A percentile compares a stretch with the other conserved stretches of the same genome.
Evolutionary conservation across 2,797 vertebrate species (phyloP).

Genomic region (Scarus forsteni): DNA sequence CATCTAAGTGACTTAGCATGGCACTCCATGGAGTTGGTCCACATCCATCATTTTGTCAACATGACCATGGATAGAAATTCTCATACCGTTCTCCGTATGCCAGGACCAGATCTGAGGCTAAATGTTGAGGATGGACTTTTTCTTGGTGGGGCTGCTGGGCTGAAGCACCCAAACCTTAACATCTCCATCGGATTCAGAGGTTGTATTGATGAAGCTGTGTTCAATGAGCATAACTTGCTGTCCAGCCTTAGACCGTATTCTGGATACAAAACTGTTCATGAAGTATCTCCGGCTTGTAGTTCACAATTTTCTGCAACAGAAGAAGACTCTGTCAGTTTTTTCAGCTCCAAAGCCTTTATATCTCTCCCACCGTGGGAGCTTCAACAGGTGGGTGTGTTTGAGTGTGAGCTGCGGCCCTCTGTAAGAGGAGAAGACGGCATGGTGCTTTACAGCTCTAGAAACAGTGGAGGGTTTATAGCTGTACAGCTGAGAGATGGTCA

Average conservation of each 20-base stretch:
- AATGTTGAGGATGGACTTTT: slow-evolving; percentile 86
- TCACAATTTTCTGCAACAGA: slow-evolving; percentile 89
- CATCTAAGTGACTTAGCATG: slow-evolving; percentile 87
- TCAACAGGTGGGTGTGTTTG: slow-evolving; percentile 78
- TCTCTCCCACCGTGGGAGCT: slow-evolving; percentile 86
- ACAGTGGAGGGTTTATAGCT: slow-evolving; percentile 84
- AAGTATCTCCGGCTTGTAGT: slow-evolving; percentile 90
- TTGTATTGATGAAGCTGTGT: slow-evolving; percentile 88
- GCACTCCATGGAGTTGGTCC: slow-evolving; percentile 88
- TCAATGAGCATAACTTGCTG: slow-evolving; percentile 89
- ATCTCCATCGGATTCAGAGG: slow-evolving; percentile 83
- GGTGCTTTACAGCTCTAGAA: slow-evolving; percentile 87
- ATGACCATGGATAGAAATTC: slow-evolving; percentile 85
- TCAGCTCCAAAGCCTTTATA: slow-evolving; percentile 90
- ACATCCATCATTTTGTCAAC: slow-evolving; percentile 77
- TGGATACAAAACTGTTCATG: slow-evolving; percentile 86
- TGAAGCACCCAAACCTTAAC: slow-evolving; percentile 81
- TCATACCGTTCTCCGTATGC: slow-evolving; percentile 73
- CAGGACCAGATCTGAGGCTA: slow-evolving; percentile 83
- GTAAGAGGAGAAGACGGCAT: slow-evolving; percentile 80
- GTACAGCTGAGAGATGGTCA: slow-evolving; percentile 87
- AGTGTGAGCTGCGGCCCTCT: slow-evolving; percentile 85
- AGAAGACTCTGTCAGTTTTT: slow-evolving; percentile 90
- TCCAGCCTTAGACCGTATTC: slow-evolving; percentile 86
- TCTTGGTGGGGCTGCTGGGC: slow-evolving; percentile 82